Conservation (phyloP, 2,888 invertebrate species). For the Drosophila nigricruria region DNA sequence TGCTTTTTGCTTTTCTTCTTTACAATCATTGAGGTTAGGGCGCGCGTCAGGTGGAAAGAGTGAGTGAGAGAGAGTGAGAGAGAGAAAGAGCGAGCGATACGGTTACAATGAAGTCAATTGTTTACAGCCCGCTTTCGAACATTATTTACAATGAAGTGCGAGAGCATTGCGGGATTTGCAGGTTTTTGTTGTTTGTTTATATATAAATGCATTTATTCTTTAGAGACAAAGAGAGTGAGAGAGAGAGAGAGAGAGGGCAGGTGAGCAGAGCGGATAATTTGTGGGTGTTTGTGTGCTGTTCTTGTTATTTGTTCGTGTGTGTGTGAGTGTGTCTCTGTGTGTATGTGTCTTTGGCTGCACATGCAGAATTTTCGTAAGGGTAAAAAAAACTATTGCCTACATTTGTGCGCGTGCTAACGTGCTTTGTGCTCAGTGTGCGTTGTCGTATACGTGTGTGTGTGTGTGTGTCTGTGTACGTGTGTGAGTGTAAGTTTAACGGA, state of each 20-base stretch:
- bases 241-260: not conserved
- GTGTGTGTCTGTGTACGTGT: conserved; percentile 26
- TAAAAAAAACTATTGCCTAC: conserved; percentile 54
- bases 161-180: conserved; percentile 2
- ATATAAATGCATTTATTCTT: not conserved
- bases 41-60: conserved; percentile 44
- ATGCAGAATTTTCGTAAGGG: conserved; percentile 58
- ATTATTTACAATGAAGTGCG: conserved; percentile 74
- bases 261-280: conserved; percentile 8
- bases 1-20: conserved; percentile 27
- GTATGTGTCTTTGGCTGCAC: conserved; percentile 41
- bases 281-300: conserved; percentile 18
- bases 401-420: conserved; percentile 53
- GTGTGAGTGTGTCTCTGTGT: conserved; percentile 13
- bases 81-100: conserved; percentile 33
- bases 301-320: conserved; percentile 20
- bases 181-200: not conserved
- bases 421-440: conserved; percentile 29
- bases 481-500: conserved; percentile 41
- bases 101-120: conserved; percentile 36
- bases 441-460: conserved; percentile 12
- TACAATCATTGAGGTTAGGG: conserved; percentile 22
- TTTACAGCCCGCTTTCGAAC: conserved; percentile 41
- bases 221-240: not conserved
- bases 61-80: conserved; percentile 1